Evolutionary conservation across 2,888 invertebrate species (phyloP).

Genomic region (Amitus sp.): DNA sequence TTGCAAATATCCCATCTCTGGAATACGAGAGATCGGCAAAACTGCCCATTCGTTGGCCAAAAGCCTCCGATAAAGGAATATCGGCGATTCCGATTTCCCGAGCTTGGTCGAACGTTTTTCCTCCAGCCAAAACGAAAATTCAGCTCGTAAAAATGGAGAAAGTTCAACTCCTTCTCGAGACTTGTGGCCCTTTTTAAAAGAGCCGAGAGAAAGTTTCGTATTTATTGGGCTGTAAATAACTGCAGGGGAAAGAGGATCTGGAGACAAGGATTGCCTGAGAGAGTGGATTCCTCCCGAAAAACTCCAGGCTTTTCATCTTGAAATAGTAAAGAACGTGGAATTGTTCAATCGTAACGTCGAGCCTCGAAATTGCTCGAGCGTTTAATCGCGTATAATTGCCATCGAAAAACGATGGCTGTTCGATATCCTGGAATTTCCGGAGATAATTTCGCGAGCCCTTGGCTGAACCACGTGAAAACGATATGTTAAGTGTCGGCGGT

Average conservation of each 20-base stretch:
- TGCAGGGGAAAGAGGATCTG: no score
- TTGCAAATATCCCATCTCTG: no score
- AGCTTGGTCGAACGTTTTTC: background rate
- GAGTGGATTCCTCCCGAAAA: conserved; percentile 26
- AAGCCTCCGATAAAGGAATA: background rate
- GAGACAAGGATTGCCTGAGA: conserved; percentile 28
- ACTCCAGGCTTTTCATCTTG: no score
- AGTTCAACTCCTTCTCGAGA: conserved; percentile 42
- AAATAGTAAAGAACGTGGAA: no score
- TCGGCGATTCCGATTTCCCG: no score
- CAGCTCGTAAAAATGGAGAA: conserved; percentile 42
- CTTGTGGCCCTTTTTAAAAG: conserved; percentile 50
- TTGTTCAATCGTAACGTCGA: no score
- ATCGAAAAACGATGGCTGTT: no score
- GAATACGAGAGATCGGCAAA: no score
- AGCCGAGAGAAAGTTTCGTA: conserved; percentile 62
- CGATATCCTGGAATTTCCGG: no score
- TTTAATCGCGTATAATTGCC: no score
- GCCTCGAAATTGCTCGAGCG: no score
- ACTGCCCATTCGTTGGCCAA: background rate
- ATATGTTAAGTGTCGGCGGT: background rate
- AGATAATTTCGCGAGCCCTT: conserved; percentile 12
- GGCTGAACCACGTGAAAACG: conserved; percentile 4
- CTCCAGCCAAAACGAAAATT: conserved; percentile 13
- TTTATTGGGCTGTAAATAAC: conserved; percentile 61